These are phyloP conservation scores for Piprites chloris DNA, from an alignment of 2,113 vertebrate species.

Conservation along the genomic window DNA sequence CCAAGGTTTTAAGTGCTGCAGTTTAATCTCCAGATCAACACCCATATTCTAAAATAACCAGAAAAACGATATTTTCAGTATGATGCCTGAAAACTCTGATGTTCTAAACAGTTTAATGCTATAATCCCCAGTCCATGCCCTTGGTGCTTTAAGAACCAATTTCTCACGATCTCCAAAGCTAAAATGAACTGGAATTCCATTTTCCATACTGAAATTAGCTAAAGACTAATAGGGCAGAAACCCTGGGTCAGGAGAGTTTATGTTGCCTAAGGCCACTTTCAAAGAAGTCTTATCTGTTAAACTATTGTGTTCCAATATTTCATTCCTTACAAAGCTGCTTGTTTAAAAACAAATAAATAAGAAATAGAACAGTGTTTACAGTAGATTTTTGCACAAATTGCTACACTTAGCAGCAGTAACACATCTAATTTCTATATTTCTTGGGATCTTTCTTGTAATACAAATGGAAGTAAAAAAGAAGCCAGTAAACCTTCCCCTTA, in stretches of 20 bases:
- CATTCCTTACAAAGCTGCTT: not conserved
- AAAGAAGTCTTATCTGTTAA: constrained; percentile 40
- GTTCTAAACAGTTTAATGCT: constrained; percentile 27
- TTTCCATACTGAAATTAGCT: constrained; percentile 24
- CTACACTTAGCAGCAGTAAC: not conserved
- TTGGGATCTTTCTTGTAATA: not conserved
- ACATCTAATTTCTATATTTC: not conserved
- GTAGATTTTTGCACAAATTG: not conserved
- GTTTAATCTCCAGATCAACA: constrained; percentile 5
- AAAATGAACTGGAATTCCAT: constrained; percentile 32
- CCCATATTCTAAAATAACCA: not conserved
- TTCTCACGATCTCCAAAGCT: constrained; percentile 54
- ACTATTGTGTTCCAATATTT: not conserved
- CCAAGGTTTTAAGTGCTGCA: not conserved
- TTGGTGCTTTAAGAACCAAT: constrained; percentile 15
- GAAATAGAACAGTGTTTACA: not conserved
- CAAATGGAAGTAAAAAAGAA: not conserved
- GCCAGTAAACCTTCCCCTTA: not conserved
- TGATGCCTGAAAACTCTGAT: constrained; percentile 7
- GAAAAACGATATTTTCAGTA: not conserved
- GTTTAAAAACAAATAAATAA: not conserved
- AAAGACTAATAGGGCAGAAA: constrained; percentile 17
- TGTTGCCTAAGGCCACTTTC: constrained; percentile 18
- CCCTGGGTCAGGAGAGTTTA: constrained; percentile 43
- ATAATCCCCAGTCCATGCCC: constrained; percentile 48